Base-by-base conservation (phyloP, 1,140 invertebrate genomes). In the Spodoptera frugiperda region DNA sequence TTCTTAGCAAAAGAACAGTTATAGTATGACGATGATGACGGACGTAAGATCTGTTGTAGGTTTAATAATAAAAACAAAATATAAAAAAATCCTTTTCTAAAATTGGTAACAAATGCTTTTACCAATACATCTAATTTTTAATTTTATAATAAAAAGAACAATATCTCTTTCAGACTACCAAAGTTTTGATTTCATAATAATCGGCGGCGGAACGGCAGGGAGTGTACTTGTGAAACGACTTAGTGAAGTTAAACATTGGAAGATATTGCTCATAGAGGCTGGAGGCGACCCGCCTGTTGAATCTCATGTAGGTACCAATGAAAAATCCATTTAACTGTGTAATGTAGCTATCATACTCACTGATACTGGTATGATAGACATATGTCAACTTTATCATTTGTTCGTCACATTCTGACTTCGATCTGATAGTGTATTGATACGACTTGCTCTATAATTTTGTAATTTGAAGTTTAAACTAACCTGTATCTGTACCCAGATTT, bases 221-320 rank as follows among this genome's bases (percentile, higher is more conserved):
- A 94, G 87, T 55, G 84, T 86, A 0, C 78, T 92, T 2, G 93
- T 91, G 0, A 78, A 78, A 4, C 86, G 93, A 72, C 70, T 94
- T 9, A 91, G 88, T 73, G 93, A 94, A 80, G 68, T 84, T 8
- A 0, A 59, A 0, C 21, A 88, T 0, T 93, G 86, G 87, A 85
- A 79, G 0, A 81, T 94, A 11, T 80, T 94, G 0, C 77, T 96
- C 4, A n/a, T 96, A 0, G 96, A 96, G 89, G 95, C 95, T 3
- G 96, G 95, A 8, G 48, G 49, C 44, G 53, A 78, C 39, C 61
- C 82, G 10, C 82, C 81, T 33, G 9, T 77, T 3, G 76, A 82
- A 74, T 79, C 70, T 51, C 49, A 53, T 17, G 78, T 76, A 55
- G 54, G 63, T 57, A 0, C 48, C 15, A 51, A n/a, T 15, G 15